Percentiles rank a stretch among this genome's conserved stretches.
Evolutionary conservation across 92 coral and sea anemone genomes (phyloP).

Genomic region (Umimayanthus kanabou): DNA sequence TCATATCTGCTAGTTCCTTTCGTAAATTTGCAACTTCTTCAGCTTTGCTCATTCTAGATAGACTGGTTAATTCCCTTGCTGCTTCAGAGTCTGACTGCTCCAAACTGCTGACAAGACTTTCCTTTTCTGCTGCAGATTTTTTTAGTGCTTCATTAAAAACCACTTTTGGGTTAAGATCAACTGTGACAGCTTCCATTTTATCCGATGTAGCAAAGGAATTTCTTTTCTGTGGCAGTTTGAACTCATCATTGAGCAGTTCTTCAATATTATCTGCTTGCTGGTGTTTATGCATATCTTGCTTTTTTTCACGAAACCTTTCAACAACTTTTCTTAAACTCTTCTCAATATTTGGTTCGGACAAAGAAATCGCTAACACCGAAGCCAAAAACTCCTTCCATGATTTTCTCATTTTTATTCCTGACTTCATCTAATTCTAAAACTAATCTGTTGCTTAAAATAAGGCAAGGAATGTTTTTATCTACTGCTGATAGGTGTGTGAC

Average conservation of each 20-base stretch:
- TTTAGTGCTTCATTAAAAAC: background rate
- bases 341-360: conserved; percentile 19
- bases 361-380: conserved; percentile 6
- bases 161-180: background rate
- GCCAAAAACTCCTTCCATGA: conserved; percentile 18
- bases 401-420: conserved; percentile 16
- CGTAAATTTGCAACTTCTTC: background rate
- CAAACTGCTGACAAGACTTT: background rate
- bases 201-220: background rate
- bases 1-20: conserved; percentile 8
- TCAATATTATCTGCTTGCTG: background rate
- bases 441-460: conserved; percentile 22
- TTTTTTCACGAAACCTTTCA: conserved; percentile 10
- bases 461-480: background rate
- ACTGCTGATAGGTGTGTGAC: background rate
- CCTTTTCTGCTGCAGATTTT: background rate
- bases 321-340: conserved; percentile 12
- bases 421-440: conserved; percentile 14
- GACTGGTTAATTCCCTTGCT: too few species aligned
- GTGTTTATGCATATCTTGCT: conserved; percentile 3
- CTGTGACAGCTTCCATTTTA: background rate
- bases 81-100: background rate
- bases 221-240: conserved; percentile 19
- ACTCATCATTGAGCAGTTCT: conserved; percentile 3
- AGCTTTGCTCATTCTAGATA: background rate